Evolutionary conservation across 2,797 vertebrate species (phyloP).

Genomic region (Lutjanus argentimaculatus): DNA sequence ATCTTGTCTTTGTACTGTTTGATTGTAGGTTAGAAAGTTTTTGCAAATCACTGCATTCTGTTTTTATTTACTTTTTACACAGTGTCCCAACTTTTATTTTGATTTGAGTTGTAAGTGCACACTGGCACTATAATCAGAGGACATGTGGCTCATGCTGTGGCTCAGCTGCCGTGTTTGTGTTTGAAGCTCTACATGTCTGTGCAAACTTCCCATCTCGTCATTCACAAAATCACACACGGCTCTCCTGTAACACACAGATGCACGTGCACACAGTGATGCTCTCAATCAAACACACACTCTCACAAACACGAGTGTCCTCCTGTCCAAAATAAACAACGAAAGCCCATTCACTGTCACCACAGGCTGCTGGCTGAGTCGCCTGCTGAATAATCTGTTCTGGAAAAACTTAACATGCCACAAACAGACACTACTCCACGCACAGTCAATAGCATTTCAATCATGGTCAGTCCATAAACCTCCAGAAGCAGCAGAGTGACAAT

Average conservation of each 20-base stretch:
- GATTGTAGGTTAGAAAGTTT: no score
- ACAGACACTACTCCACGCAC: slow-evolving; percentile 47
- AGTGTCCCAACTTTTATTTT: no score
- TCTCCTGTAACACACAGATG: neutral
- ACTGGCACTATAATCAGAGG: slow-evolving; percentile 11
- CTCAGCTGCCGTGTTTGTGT: slow-evolving; percentile 30
- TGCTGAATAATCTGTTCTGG: slow-evolving; percentile 71
- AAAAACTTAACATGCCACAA: slow-evolving; percentile 52
- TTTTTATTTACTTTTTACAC: no score
- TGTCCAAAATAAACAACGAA: slow-evolving; percentile 25
- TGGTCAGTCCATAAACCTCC: slow-evolving; percentile 59
- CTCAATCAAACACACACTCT: neutral
- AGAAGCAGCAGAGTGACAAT: slow-evolving; percentile 76
- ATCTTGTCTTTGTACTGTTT: no score
- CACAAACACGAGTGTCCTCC: slow-evolving; percentile 1
- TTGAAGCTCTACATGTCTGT: slow-evolving; percentile 5
- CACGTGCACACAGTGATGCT: slow-evolving; percentile 5
- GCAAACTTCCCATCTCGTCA: slow-evolving; percentile 18
- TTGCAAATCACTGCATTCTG: no score
- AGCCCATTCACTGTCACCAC: slow-evolving; percentile 17
- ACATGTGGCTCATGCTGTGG: slow-evolving; percentile 13
- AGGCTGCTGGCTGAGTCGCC: slow-evolving; percentile 12
- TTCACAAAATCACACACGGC: slow-evolving; percentile 30
- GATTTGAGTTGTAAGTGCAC: neutral
- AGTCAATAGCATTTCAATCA: slow-evolving; percentile 71